phyloP scores from a whole-genome alignment of 2,888 invertebrate genomes.

The Trachelus troglodyta region DNA sequence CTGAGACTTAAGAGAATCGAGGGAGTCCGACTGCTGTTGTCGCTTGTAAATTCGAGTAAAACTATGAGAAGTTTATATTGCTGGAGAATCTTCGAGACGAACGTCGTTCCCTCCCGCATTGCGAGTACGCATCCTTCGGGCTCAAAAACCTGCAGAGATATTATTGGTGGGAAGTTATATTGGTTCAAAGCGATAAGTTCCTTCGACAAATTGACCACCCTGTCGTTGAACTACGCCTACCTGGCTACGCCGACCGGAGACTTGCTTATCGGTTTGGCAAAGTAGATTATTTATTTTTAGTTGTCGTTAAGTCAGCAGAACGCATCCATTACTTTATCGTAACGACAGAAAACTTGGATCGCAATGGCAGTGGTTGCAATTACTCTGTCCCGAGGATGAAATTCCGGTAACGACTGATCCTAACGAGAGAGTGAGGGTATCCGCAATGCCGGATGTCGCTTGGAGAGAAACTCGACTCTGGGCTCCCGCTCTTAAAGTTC shows the following conservation, averaged over 20 bases:
- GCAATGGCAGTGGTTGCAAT: slow-evolving; percentile 44
- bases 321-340: not conserved
- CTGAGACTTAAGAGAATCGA: slow-evolving; percentile 37
- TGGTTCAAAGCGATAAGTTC: slow-evolving; percentile 41
- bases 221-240: slow-evolving; percentile 45
- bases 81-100: slow-evolving; percentile 41
- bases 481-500: slow-evolving; percentile 40
- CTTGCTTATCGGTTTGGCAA: slow-evolving; percentile 39
- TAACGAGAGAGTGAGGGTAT: slow-evolving; percentile 9
- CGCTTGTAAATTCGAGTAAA: slow-evolving; percentile 39
- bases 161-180: slow-evolving; percentile 27
- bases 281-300: slow-evolving; percentile 22
- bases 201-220: slow-evolving; percentile 38
- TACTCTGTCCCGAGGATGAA: slow-evolving; percentile 37
- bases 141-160: slow-evolving; percentile 26
- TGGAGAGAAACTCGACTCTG: slow-evolving; percentile 32
- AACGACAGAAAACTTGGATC: slow-evolving; percentile 32
- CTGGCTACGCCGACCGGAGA: slow-evolving; percentile 46
- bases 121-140: slow-evolving; percentile 19
- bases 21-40: slow-evolving; percentile 37
- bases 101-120: slow-evolving; percentile 29
- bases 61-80: slow-evolving; percentile 41
- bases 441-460: slow-evolving; percentile 34
- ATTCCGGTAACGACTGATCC: slow-evolving; percentile 18
- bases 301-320: no score